Evolutionary conservation across 2,797 vertebrate species (phyloP), one percentile per base, ranked within the genome.

Genomic region (Pseudopleuronectes americanus): DNA sequence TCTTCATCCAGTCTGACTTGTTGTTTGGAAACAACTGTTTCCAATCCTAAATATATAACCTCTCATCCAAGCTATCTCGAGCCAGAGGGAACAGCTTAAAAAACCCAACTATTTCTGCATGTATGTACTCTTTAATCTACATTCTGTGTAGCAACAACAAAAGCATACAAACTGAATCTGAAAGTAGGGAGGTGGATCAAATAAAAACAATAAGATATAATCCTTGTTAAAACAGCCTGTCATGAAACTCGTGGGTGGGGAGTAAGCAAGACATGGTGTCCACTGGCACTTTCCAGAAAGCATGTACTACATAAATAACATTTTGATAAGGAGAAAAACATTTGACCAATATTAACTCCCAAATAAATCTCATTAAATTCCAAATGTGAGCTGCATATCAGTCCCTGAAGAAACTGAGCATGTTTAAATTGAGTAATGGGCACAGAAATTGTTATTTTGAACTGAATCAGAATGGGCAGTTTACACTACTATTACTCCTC

Each of bases 351-450:
- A 31, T 16, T 14, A 4, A 26, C 6, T 38, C 36, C 10, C 36
- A 13, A 13, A 31, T 13, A 16, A 43, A 43, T 1, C 41, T 16
- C 33, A 71, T 56, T 2, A 12, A 12, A 53, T 1, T 36, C 28
- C 3, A 26, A 53, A 67, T 57, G 58, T 1, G 56, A 57, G 54
- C 55, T 49, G 59, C 24, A 69, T 58, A 45, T 48, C 47, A 69
- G 56, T 2, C 0, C 36, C 45, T 31, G 2, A 22, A 4, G n/a
- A 26, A 49, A 28, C 19, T 4, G 2, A 57, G 36, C 1, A 16
- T 33, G 36, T 49, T 75, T 56, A 38, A 77, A 70, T 12, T 14
- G 33, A 68, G 36, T 28, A 53, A 23, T 3, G 13, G 4, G 7
- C 4, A 14, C 12, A 43, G 14, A 31, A 12, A 33, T 21, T 7